A percentile compares a stretch with the other conserved stretches of the same genome.
These are phyloP conservation scores for Cephus spinipes DNA, from an alignment of 2,888 invertebrate species.

Conservation along the genomic window DNA sequence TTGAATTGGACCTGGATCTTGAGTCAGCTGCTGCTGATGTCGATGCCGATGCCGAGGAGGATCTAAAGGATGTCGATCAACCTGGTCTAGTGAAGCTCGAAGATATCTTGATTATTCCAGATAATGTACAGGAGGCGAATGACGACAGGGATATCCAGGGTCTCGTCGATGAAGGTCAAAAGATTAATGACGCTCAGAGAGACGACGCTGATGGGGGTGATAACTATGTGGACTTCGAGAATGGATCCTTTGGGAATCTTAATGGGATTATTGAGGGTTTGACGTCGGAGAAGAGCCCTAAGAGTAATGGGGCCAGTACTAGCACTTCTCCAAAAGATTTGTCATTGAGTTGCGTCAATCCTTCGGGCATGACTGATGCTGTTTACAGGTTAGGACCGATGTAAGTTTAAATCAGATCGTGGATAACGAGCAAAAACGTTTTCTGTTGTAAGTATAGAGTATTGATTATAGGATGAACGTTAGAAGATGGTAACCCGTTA, in stretches of 20 bases:
- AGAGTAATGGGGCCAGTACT: constrained; percentile 6
- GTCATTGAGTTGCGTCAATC: constrained; percentile 57
- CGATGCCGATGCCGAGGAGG: constrained; percentile 31
- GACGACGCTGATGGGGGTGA: constrained; percentile 5
- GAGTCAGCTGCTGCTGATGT: constrained; percentile 30
- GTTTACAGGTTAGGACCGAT: constrained; percentile 59
- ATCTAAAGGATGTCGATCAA: constrained; percentile 1
- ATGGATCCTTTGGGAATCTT: not conserved
- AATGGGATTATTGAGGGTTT: not conserved
- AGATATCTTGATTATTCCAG: constrained; percentile 51
- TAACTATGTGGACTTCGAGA: constrained; percentile 18
- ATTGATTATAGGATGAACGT: not conserved
- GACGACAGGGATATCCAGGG: not conserved
- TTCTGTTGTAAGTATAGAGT: constrained; percentile 2
- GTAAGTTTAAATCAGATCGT: constrained; percentile 56
- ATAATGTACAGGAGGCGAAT: constrained; percentile 20
- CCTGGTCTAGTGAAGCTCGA: constrained; percentile 42
- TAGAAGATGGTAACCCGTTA: not conserved
- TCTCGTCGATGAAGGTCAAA: not conserved
- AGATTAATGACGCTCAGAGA: not conserved
- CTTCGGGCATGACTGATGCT: constrained; percentile 41
- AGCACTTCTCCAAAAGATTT: constrained; percentile 38
- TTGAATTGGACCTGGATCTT: constrained; percentile 36
- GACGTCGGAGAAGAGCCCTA: constrained; percentile 17
- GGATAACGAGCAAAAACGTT: constrained; percentile 20